Base-by-base conservation (phyloP, 2,797 vertebrate genomes). In the Pseudotriccus pelzelni region DNA sequence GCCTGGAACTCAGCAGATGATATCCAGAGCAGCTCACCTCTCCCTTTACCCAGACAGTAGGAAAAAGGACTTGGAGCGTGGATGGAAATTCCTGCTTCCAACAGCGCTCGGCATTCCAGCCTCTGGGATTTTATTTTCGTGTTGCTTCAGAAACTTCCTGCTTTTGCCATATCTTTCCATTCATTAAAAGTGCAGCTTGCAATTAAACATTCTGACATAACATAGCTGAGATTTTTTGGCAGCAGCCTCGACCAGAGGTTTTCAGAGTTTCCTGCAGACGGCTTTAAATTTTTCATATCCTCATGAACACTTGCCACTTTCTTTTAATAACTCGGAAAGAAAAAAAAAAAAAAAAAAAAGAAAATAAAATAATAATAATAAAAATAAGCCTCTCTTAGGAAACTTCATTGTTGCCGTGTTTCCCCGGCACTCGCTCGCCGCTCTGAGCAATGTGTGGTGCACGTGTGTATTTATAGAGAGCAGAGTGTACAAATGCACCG, bases 161-260 rank as follows among this genome's bases (percentile, higher is more conserved):
- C 94, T 91, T 88, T 95, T 95, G 93, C 97, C 90, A 32, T 93
- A 91, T 96, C 97, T 97, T 98, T 98, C 97, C 97, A 97, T 97
- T 98, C 98, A 97, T 98, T 97, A 97, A 96, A 96, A 93, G 15
- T 89, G 81, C 90, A 97, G 96, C 97, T 97, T 92, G 96, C 97
- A 97, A 92, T 96, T 97, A 97, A 98, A 96, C 94, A 96, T 98
- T 97, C 96, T 97, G 95, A 98, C 97, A 98, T 96, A 97, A 96
- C 97, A 97, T 98, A 97, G 96, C 96, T 97, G 94, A 94, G 95
- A 98, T 98, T 98, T 94, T 97, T 98, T 97, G 97, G 98, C 96
- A 96, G 95, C 66, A 60, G 67, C 62, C 44, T 87, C 94, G 97
- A 98, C 97, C 97, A 96, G 93, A 95, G 95, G 92, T 97, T 98